These are phyloP conservation scores for Amphipoea oculea DNA, from an alignment of 2,888 invertebrate genomes.

Conservation along the genomic window DNA sequence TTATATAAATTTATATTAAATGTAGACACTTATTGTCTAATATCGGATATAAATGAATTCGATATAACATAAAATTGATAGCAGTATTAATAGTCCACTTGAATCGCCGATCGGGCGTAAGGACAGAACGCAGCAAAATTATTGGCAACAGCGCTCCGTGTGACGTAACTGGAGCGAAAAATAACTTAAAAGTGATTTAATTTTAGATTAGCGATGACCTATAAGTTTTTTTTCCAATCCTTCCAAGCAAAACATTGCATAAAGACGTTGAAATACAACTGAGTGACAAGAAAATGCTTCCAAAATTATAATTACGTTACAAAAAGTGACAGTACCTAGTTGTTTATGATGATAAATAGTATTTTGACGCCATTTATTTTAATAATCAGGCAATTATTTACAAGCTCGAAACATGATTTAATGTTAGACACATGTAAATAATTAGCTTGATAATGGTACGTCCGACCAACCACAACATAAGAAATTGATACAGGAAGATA, in stretches of 20 bases:
- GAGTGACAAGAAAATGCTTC: conserved; percentile 28
- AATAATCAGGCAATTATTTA: conserved; percentile 53
- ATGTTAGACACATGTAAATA: conserved; percentile 54
- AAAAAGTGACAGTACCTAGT: conserved; percentile 7
- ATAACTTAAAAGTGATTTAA: conserved; percentile 65
- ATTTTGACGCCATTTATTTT: conserved; percentile 58
- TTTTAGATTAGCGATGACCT: conserved; percentile 63
- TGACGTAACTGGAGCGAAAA: conserved; percentile 64
- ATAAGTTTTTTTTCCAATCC: conserved; percentile 49
- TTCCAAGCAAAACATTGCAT: conserved; percentile 50
- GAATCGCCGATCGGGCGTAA: conserved; percentile 36
- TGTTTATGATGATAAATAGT: conserved; percentile 44
- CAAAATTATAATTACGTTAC: conserved; percentile 20
- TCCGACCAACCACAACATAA: conserved; percentile 28
- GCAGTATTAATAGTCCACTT: conserved; percentile 42
- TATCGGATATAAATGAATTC: conserved; percentile 14
- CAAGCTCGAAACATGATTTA: conserved; percentile 54
- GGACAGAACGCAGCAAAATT: conserved; percentile 53
- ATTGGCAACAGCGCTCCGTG: conserved; percentile 59
- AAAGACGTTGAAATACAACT: conserved; percentile 45
- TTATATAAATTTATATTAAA: conserved; percentile 8
- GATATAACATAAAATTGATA: conserved; percentile 15
- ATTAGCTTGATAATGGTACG: conserved; percentile 55
- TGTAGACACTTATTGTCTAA: neutral
- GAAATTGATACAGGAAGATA: conserved; percentile 62